Base-by-base conservation (phyloP, 2,888 invertebrate species). In the Callinectes sapidus region DNA sequence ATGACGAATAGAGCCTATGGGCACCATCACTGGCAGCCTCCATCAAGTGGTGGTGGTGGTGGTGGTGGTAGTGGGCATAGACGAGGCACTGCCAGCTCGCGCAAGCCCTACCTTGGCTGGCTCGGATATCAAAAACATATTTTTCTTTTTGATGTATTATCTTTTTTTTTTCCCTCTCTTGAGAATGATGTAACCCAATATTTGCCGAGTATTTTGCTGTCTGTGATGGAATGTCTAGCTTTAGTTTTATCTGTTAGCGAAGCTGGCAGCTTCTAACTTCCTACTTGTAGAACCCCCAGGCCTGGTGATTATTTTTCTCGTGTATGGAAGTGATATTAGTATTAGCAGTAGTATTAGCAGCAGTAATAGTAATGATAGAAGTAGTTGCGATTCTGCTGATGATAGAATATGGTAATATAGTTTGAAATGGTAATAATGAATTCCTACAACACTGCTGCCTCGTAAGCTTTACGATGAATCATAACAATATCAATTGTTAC, bases 391-490 rank as follows among this genome's bases (percentile, higher is more conserved):
- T 81, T 16, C 3, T 81, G 81, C 32, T 81, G 14, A 81, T 81
- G 14, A 35, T 16, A 81, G 10, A 16, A 35, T 35, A 81, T 8
- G 10, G 35, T 35, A 35, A 35, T 35, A 35, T 35, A 35, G 32
- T 35, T 81, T 81, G 81, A 35, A 81, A 16, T n/a, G 71, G 71
- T 81, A 35, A 81, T 71, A 35, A 81, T 81, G 14, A 81, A 81
- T 35, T 81, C 35, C 16, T 81, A 16, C 81, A 81, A 81, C 32
- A 35, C 16, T 35, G 81, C 81, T 81, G 32, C 81, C 81, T 81
- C 81, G 81, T 81, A 81, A 32, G 35, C 81, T 32, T 81, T 81
- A 71, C 81, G 81, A 35, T 81, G 81, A 16, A 81, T 81, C n/a
- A 13, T 81, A 81, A 81, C 81, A 81, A 81, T 81, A 35, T 35